Evolutionary conservation across 2,888 invertebrate species (phyloP).

Genomic region (Himalopsyche kuldschensis): DNA sequence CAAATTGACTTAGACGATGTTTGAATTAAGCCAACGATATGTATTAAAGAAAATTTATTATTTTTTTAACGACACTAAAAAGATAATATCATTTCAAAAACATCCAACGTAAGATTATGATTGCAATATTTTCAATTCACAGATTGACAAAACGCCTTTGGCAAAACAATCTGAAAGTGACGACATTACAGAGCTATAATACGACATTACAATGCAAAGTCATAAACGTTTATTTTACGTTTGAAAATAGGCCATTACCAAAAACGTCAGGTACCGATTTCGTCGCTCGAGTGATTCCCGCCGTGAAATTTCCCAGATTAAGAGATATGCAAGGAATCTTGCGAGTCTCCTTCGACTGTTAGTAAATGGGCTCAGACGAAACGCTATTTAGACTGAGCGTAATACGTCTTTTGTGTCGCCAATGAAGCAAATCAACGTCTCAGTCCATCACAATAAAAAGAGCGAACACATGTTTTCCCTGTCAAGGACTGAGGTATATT

Average conservation of each 20-base stretch:
- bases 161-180: no score
- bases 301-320: neutral
- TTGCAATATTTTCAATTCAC: no score
- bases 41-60: no score
- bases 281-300: neutral
- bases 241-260: neutral
- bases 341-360: neutral
- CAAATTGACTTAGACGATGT: no score
- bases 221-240: neutral
- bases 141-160: no score
- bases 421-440: neutral
- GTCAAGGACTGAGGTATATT: neutral
- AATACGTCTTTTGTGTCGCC: neutral
- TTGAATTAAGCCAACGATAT: no score
- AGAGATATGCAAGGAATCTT: neutral
- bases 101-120: no score
- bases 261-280: neutral
- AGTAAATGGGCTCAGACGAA: neutral
- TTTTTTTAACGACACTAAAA: no score
- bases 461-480: neutral
- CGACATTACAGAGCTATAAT: no score
- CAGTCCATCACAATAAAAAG: neutral
- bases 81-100: no score
- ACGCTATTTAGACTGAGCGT: neutral
- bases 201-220: no score